Base-by-base conservation (phyloP, 2,888 invertebrate genomes). In the Myopa tessellatipennis region DNA sequence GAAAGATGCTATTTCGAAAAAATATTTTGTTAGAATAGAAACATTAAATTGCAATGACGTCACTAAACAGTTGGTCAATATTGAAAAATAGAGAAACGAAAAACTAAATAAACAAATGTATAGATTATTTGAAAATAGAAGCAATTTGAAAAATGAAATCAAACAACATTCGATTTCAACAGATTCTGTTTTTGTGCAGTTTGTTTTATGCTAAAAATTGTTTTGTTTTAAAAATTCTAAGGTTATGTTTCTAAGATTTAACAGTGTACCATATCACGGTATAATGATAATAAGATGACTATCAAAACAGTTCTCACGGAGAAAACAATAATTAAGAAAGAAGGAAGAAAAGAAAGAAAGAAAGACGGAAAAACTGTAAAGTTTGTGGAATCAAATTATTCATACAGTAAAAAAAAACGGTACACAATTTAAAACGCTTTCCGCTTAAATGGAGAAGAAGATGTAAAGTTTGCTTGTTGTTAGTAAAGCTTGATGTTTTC, bases 301-400 rank as follows among this genome's bases (percentile, higher is more conserved):
- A 14, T n/a, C 38, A n/a, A 40, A 67, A 40, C 38, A 40, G 55
- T 67, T 67, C 67, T 67, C 67, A 67, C 67, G 12, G 67, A n/a
- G 4, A 55, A 55, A 55, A 55, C 55, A 55, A 55, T 55, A 6
- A 1, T 55, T 8, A 55, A n/a, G 5, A n/a, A 55, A 55, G 10
- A 55, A 55, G 5, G 5, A n/a, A 1, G 16, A 5, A 55, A 16
- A 4, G 55, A 55, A 50, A 50, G 14, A 50, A 10, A 3, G 55
- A n/a, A 55, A 55, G 14, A 45, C 7, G 10, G 36, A 63, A 16
- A 67, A 67, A 67, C 38, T 34, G 40, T 12, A 38, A 65, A 65
- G 63, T 63, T 63, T 63, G 63, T 34, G 63, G 26, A 45, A 3
- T 6, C 3, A 45, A 45, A 45, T 45, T 45, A 45, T 45, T 45